A percentile compares a stretch with the other conserved stretches of the same genome.
phyloP scores from a whole-genome alignment of 1,140 invertebrate genomes.

The Anagrus nilaparvatae region DNA sequence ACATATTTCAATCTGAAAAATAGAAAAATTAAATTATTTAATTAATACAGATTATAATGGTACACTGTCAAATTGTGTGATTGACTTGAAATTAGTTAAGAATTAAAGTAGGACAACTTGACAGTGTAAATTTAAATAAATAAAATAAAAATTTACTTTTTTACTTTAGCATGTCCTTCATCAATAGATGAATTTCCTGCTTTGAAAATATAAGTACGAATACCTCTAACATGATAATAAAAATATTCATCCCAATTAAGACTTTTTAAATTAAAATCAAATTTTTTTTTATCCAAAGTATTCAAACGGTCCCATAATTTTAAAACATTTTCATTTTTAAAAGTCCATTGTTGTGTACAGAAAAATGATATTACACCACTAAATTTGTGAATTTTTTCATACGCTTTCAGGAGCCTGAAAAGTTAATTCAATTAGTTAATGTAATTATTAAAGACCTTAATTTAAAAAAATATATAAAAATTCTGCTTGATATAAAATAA shows the following conservation, averaged over 20 bases:
- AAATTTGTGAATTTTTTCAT: conserved; percentile 48
- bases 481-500: not conserved
- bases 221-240: conserved; percentile 34
- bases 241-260: conserved; percentile 42
- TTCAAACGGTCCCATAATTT: conserved; percentile 40
- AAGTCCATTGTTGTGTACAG: conserved; percentile 48
- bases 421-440: conserved; percentile 11
- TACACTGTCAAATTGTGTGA: no score
- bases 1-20: conserved; percentile 14
- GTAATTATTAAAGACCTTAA: conserved; percentile 1
- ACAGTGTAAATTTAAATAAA: conserved; percentile 1
- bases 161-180: conserved; percentile 15
- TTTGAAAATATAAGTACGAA: conserved; percentile 39
- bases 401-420: conserved; percentile 43
- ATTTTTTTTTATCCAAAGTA: conserved; percentile 38
- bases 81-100: no score
- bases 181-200: conserved; percentile 36
- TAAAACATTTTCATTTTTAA: conserved; percentile 44
- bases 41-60: not conserved
- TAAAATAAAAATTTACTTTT: conserved; percentile 20
- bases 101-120: no score
- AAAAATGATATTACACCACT: conserved; percentile 48
- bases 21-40: conserved; percentile 1
- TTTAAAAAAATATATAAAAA: not conserved
- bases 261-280: conserved; percentile 35